Conservation (phyloP, 2,113 vertebrate species). For the Aspidoscelis tigris region DNA sequence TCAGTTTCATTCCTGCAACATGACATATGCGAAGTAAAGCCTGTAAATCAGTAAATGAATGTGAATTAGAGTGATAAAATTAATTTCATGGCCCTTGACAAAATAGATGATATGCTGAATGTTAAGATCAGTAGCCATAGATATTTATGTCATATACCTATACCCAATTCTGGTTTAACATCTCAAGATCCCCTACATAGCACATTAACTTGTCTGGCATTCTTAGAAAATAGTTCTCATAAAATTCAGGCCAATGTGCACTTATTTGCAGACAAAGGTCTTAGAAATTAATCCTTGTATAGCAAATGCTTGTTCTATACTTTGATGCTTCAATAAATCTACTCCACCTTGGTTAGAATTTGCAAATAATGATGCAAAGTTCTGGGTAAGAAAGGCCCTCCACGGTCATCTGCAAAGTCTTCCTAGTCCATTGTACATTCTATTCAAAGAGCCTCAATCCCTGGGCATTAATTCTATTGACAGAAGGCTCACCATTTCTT, state of each 20-base stretch:
- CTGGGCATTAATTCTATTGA: constrained; percentile 24
- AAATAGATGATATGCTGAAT: background rate
- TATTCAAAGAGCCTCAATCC: constrained; percentile 22
- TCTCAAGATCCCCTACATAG: too few species aligned
- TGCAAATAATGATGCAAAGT: background rate
- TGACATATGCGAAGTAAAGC: background rate
- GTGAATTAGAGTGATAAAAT: background rate
- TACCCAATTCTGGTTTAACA: background rate
- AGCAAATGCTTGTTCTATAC: background rate
- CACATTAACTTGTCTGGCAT: background rate
- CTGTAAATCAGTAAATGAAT: background rate
- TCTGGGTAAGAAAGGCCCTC: background rate
- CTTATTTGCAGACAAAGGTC: background rate
- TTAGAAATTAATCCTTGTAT: background rate
- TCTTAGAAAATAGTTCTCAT: background rate
- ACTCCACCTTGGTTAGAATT: background rate
- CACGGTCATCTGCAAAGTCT: constrained; percentile 17
- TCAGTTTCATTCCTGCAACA: background rate
- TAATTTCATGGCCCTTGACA: background rate
- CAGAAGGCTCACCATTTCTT: constrained; percentile 26
- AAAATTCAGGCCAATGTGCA: background rate
- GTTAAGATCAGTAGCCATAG: background rate
- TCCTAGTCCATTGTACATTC: constrained; percentile 15
- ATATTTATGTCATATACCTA: background rate
- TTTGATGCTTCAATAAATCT: background rate